Percentiles rank a stretch among this genome's conserved stretches.
Evolutionary conservation across 1,140 invertebrate species (phyloP).

Genomic region (Calliphora vicina): DNA sequence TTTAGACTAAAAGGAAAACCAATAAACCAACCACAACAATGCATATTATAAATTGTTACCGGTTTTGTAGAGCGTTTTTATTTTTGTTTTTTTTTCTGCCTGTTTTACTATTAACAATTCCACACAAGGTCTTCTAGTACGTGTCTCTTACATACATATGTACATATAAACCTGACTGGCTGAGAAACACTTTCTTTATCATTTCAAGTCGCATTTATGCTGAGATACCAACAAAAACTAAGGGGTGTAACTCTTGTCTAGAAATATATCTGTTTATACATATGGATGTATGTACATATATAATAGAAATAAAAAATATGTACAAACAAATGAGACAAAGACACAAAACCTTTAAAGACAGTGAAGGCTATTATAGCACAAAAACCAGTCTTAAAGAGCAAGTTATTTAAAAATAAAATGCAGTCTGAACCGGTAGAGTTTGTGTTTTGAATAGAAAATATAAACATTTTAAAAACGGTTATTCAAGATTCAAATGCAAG

Average conservation of each 20-base stretch:
- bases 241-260: neutral
- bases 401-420: neutral
- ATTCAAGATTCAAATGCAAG: neutral
- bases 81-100: neutral
- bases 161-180: neutral
- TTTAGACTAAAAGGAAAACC: slow-evolving; percentile 12
- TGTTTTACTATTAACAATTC: neutral
- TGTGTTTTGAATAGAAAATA: neutral
- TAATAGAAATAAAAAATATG: neutral
- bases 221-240: no score
- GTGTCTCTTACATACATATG: neutral
- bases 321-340: neutral
- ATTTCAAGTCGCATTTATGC: neutral
- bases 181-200: neutral
- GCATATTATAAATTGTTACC: neutral
- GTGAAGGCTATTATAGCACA: neutral
- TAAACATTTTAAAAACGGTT: neutral
- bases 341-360: neutral
- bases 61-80: neutral
- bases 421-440: neutral
- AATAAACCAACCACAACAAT: neutral
- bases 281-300: neutral
- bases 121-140: neutral
- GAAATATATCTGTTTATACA: neutral
- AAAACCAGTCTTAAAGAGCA: neutral